These are phyloP conservation scores for Ctenochaetus hawaiiensis DNA, from an alignment of 2,797 vertebrate genomes.

Conservation along the genomic window DNA sequence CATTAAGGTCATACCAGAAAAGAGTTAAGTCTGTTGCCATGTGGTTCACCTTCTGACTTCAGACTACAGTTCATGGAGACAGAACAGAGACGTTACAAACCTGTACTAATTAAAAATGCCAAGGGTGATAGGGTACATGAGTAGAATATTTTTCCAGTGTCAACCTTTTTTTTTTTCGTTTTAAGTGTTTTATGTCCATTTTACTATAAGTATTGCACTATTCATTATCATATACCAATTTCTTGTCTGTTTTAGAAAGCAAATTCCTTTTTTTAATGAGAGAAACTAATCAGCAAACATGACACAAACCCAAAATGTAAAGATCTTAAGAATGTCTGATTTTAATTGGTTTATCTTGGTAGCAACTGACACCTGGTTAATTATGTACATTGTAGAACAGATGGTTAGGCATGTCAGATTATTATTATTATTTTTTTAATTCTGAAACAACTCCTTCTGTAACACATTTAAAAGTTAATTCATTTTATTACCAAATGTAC, in stretches of 20 bases:
- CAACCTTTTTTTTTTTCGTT: no score
- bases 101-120: background rate
- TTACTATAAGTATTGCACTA: background rate
- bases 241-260: background rate
- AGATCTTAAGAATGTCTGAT: background rate
- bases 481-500: no score
- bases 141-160: background rate
- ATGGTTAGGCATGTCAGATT: background rate
- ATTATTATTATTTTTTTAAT: background rate
- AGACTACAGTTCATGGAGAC: background rate
- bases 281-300: background rate
- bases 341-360: no score
- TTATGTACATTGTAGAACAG: background rate
- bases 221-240: background rate
- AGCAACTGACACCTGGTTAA: background rate
- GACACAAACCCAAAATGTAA: background rate
- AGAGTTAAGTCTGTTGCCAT: slow-evolving; percentile 30
- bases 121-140: background rate
- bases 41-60: slow-evolving; percentile 19
- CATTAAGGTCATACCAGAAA: slow-evolving; percentile 49
- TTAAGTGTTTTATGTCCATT: background rate
- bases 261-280: background rate
- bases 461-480: background rate
- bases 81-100: background rate
- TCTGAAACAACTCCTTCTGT: background rate